A percentile compares a stretch with the other conserved stretches of the same genome.
phyloP scores from a whole-genome alignment of 2,888 invertebrate species.

The Callyntrura sp. region DNA sequence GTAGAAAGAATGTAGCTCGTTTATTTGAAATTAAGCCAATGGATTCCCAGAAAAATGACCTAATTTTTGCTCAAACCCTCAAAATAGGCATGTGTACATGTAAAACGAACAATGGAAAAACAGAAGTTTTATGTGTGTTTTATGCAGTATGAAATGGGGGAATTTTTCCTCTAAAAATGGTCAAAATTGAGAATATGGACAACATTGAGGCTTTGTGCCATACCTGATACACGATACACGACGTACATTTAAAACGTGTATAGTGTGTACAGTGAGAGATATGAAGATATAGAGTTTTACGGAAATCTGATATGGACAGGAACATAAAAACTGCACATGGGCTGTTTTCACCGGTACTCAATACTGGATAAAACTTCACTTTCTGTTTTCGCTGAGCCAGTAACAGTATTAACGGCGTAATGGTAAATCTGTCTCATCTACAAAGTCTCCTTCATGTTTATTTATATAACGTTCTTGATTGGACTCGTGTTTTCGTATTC shows the following conservation, averaged over 20 bases:
- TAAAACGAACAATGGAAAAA: not conserved
- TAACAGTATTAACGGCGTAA: not conserved
- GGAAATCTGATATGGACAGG: constrained; percentile 42
- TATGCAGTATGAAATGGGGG: no score
- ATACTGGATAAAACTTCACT: not conserved
- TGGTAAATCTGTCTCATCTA: constrained; percentile 1
- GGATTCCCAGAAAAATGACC: constrained; percentile 29
- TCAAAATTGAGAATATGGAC: not conserved
- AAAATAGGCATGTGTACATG: not conserved
- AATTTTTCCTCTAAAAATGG: not conserved
- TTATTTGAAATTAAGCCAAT: constrained; percentile 59
- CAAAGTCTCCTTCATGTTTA: not conserved
- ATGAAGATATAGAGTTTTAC: constrained; percentile 52
- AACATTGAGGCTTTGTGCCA: not conserved
- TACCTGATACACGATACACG: not conserved
- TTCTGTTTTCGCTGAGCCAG: not conserved
- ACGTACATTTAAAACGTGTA: not conserved
- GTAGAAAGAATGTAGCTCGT: not conserved
- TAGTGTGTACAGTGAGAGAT: not conserved
- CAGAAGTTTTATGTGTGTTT: no score
- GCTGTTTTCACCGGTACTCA: not conserved
- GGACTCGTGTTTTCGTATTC: not conserved
- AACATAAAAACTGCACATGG: constrained; percentile 12
- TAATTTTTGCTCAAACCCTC: constrained; percentile 4
- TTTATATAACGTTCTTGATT: not conserved